These are phyloP conservation scores for Eupsilia transversa DNA, from an alignment of 2,888 invertebrate genomes.

Conservation along the genomic window DNA sequence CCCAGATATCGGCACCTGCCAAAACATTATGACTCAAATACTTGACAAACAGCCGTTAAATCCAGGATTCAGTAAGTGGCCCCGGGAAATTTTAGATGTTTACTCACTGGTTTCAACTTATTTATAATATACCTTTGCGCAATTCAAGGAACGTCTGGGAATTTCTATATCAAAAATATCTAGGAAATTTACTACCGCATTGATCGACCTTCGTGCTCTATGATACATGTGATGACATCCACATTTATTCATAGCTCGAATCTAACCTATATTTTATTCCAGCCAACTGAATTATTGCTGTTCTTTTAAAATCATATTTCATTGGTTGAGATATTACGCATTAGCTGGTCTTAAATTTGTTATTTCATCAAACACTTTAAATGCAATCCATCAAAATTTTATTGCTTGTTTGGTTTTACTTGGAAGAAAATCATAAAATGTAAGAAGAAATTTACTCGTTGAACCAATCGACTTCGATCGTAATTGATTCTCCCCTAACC, in stretches of 20 bases:
- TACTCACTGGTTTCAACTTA: conserved; percentile 37
- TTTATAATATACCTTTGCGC: conserved; percentile 57
- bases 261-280: conserved; percentile 36
- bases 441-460: background rate
- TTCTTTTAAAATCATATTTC: conserved; percentile 42
- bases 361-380: conserved; percentile 43
- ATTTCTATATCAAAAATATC: conserved; percentile 43
- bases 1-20: conserved; percentile 62
- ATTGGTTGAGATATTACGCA: conserved; percentile 22
- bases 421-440: background rate
- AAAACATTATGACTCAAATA: conserved; percentile 61
- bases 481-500: conserved; percentile 1
- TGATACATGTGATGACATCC: conserved; percentile 49
- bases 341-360: conserved; percentile 40
- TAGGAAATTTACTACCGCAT: conserved; percentile 29
- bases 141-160: conserved; percentile 29
- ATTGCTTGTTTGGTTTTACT: conserved; percentile 17
- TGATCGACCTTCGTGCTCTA: conserved; percentile 49
- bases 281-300: conserved; percentile 41
- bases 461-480: background rate
- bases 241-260: conserved; percentile 47
- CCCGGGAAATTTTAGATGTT: conserved; percentile 46
- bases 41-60: conserved; percentile 61
- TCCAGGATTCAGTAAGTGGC: conserved; percentile 47
- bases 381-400: conserved; percentile 34